Conservation (phyloP, 2,888 invertebrate genomes). For the Siphonodentalium dalli region DNA sequence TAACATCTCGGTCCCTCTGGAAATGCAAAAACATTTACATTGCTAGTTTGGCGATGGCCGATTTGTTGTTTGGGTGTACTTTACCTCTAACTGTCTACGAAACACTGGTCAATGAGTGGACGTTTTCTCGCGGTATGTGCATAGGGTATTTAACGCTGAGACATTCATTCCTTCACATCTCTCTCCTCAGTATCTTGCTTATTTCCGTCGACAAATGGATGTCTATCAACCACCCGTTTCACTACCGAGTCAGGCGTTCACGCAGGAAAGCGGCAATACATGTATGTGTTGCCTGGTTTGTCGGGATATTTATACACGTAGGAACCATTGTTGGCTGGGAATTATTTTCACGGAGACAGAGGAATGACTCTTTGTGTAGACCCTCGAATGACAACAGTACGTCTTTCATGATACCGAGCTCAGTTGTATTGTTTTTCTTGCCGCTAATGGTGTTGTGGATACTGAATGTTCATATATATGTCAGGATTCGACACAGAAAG, state of each 20-base stretch:
- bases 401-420: constrained; percentile 32
- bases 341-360: constrained; percentile 18
- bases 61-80: constrained; percentile 46
- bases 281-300: constrained; percentile 37
- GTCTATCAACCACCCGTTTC: constrained; percentile 53
- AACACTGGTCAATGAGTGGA: constrained; percentile 36
- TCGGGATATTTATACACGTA: constrained; percentile 42
- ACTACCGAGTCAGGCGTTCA: constrained; percentile 45
- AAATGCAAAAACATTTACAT: constrained; percentile 51
- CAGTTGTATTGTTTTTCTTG: constrained; percentile 39
- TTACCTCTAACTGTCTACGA: constrained; percentile 44
- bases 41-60: constrained; percentile 48
- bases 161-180: constrained; percentile 43
- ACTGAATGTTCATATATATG: constrained; percentile 47
- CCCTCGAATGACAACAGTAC: constrained; percentile 38
- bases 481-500: constrained; percentile 47
- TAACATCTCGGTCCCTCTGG: constrained; percentile 36
- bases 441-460: constrained; percentile 41
- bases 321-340: constrained; percentile 42
- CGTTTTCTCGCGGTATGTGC: constrained; percentile 31
- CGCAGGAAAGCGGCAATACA: constrained; percentile 36
- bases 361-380: constrained; percentile 18
- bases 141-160: constrained; percentile 36
- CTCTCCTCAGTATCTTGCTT: constrained; percentile 49
- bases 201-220: constrained; percentile 53